These are phyloP conservation scores for Mola mola DNA, from an alignment of 2,113 vertebrate species.

Conservation along the genomic window DNA sequence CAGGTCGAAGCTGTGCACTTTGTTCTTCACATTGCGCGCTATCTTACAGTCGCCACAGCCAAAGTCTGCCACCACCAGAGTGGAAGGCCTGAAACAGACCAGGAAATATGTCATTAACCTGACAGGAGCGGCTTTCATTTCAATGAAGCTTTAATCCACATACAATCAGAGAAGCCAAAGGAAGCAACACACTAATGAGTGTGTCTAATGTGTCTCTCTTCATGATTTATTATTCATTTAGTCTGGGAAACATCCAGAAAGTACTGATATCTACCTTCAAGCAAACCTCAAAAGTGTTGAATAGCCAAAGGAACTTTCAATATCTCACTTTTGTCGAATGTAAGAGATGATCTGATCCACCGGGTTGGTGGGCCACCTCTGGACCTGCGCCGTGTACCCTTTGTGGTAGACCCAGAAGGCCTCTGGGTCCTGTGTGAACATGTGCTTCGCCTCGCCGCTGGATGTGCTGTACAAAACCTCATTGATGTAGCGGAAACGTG, in stretches of 20 bases:
- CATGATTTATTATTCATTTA: too few relatives aligned
- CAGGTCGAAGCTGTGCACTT: conserved; percentile 93
- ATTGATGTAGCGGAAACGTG: conserved; percentile 92
- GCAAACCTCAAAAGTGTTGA: too few relatives aligned
- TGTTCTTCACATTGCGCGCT: conserved; percentile 86
- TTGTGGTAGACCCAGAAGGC: conserved; percentile 89
- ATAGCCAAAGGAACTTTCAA: too few relatives aligned
- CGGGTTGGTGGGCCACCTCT: conserved; percentile 89
- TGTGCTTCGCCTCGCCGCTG: conserved; percentile 83
- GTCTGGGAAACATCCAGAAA: too few relatives aligned
- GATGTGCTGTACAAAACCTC: conserved; percentile 87
- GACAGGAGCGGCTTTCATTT: background rate
- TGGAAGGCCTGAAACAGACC: conserved; percentile 80
- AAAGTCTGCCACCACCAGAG: conserved; percentile 92
- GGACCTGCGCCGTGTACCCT: conserved; percentile 89
- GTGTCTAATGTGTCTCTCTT: too few relatives aligned
- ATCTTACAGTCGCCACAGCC: conserved; percentile 94
- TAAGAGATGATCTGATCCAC: conserved; percentile 84
- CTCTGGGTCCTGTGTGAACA: conserved; percentile 87
- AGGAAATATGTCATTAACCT: background rate
- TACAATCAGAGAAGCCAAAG: too few relatives aligned
- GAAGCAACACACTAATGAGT: too few relatives aligned
- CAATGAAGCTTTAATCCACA: too few relatives aligned
- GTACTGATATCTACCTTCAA: too few relatives aligned
- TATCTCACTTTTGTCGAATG: conserved; percentile 85